Conservation (phyloP, 2,797 vertebrate species). For the Orientallactaga sibirica region DNA sequence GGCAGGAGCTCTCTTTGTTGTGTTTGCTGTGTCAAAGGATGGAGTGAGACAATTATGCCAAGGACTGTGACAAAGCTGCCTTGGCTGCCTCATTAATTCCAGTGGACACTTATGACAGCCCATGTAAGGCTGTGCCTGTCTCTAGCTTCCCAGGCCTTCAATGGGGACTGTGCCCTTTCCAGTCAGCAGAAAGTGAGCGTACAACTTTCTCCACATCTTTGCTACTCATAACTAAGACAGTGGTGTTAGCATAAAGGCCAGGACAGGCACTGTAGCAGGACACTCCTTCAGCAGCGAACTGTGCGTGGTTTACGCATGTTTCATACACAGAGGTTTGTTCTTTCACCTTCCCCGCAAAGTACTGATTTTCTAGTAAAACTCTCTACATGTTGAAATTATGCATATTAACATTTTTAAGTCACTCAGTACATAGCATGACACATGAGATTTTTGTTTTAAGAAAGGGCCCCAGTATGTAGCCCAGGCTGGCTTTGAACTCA, state of each 20-base stretch:
- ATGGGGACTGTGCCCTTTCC: background rate
- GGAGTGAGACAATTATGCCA: conserved; percentile 20
- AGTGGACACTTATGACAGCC: background rate
- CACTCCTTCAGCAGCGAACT: rapidly evolving
- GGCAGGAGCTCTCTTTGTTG: background rate
- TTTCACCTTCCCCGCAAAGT: background rate
- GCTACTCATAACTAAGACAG: background rate
- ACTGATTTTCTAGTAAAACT: background rate
- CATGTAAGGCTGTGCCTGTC: rapidly evolving
- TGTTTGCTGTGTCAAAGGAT: background rate
- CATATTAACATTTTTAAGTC: background rate
- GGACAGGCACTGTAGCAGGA: background rate
- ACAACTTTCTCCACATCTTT: background rate
- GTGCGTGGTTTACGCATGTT: background rate
- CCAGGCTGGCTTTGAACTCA: background rate
- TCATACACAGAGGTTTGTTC: too few relatives aligned
- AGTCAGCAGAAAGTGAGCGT: background rate
- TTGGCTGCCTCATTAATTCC: background rate
- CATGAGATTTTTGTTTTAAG: background rate
- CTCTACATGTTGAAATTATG: background rate
- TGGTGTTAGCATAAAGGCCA: background rate
- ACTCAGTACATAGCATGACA: background rate
- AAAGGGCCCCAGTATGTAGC: background rate
- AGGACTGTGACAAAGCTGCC: background rate
- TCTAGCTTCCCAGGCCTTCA: background rate